phyloP scores from a whole-genome alignment of 1,140 invertebrate species.

The Plectrocnemia conspersa region DNA sequence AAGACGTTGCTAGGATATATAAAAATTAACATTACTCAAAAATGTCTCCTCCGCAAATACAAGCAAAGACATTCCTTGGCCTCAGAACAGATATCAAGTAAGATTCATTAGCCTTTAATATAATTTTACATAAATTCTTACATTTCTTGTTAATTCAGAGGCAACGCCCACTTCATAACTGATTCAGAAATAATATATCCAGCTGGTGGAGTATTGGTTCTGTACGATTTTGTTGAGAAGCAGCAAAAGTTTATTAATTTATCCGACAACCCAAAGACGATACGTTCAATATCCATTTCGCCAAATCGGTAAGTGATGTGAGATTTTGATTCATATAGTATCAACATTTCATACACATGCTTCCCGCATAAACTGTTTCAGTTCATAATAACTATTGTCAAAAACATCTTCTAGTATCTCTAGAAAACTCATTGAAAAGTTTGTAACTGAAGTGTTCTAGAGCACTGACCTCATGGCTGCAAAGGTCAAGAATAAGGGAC shows the following conservation, averaged over 20 bases:
- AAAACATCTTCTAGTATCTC: too few relatives aligned
- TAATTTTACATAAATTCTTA: background rate
- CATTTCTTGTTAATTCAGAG: constrained; percentile 39
- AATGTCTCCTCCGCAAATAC: constrained; percentile 43
- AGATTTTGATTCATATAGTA: background rate
- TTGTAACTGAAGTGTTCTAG: too few relatives aligned
- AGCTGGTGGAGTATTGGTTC: constrained; percentile 58
- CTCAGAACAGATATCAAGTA: constrained; percentile 48
- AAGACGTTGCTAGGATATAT: background rate
- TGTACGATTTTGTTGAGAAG: constrained; percentile 59
- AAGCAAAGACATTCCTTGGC: constrained; percentile 46
- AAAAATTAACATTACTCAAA: constrained; percentile 10
- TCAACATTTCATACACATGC: constrained; percentile 2
- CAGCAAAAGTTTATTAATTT: constrained; percentile 55
- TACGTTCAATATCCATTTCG: constrained; percentile 55
- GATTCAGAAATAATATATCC: constrained; percentile 66
- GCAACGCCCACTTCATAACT: constrained; percentile 61
- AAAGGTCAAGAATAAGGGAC: too few relatives aligned
- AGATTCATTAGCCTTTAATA: constrained; percentile 28
- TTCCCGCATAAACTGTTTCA: too few relatives aligned
- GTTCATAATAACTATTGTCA: too few relatives aligned
- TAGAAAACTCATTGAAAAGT: too few relatives aligned
- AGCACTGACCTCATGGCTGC: too few relatives aligned
- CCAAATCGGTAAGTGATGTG: constrained; percentile 58
- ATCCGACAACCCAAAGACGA: constrained; percentile 51